Percentiles rank a stretch among this genome's conserved stretches.
Conservation (phyloP, 2,888 invertebrate genomes). For the Gisinianus flammeolus region DNA sequence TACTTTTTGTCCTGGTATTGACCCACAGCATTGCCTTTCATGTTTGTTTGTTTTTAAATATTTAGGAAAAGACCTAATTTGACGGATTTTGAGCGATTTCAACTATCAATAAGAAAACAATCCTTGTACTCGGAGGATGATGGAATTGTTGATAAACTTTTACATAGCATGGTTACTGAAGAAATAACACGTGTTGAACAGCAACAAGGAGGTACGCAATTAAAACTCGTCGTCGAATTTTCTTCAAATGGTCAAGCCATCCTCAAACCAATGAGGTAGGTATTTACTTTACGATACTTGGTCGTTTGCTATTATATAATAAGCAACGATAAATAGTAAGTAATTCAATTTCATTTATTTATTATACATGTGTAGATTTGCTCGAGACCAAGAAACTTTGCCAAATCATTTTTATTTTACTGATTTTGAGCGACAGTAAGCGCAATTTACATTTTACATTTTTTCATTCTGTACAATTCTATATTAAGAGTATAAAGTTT, state of each 20-base stretch:
- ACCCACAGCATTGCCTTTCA: too few relatives aligned
- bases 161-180: constrained; percentile 78
- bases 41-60: constrained; percentile 49
- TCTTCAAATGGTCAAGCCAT: constrained; percentile 88
- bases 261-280: constrained; percentile 98
- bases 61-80: constrained; percentile 72
- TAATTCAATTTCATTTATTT: too few relatives aligned
- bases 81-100: constrained; percentile 86
- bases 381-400: constrained; percentile 92
- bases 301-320: not conserved
- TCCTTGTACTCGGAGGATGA: constrained; percentile 83
- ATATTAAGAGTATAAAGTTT: too few relatives aligned
- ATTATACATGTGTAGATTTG: constrained; percentile 86
- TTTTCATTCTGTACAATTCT: too few relatives aligned
- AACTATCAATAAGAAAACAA: constrained; percentile 84
- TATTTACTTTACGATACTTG: constrained; percentile 44
- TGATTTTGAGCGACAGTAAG: constrained; percentile 88
- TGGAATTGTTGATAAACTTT: constrained; percentile 74
- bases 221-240: constrained; percentile 94
- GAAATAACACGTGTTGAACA: constrained; percentile 87
- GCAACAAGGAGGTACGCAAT: constrained; percentile 95
- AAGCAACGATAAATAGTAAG: not conserved
- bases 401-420: constrained; percentile 99
- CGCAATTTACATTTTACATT: too few relatives aligned
- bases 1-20: not conserved